Evolutionary conservation across 2,113 vertebrate genomes (phyloP), one percentile per base, ranked within the genome.

Genomic region (Nerophis lumbriciformis): DNA sequence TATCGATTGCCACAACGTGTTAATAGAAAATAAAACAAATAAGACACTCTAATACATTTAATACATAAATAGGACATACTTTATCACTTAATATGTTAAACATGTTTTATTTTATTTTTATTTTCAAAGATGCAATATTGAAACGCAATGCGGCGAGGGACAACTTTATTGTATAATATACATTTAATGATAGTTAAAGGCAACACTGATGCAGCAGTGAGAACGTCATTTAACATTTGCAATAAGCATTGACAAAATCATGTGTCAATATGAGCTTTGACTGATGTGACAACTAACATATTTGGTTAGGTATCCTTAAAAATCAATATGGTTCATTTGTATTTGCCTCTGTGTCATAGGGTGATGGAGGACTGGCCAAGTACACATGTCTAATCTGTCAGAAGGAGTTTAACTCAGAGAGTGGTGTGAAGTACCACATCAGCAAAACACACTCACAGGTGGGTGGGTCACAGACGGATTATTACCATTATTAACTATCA

Each of bases 341-440:
- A 36, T 68, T 57, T 65, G 70, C 67, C 35, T 78, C 53, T 73
- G 61, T 76, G 39, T 87, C 87, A 14, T 90, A 99, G 97, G 93
- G 94, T 16, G 93, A 91, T 52, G 94, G 95, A 73, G 91, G 90
- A 1, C 91, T 94, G 71, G 96, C 95, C 15, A 98, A 98, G 85
- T 98, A 98, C 75, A 88, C 86, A 48, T 99, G 97, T 79, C 87
- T 99, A 51, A 92, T 99, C 80, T 99, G 96, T 81, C 93, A 97
- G 78, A 99, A 98, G 85, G 95, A 97, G 85, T 98, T 99, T 81
- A 94, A 93, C 90, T 98, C 96, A 0, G 97, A 99, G 79, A 99
- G 96, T 0, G 97, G 97, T 0, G 97, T 98, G 63, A 99, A 99
- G 78, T 99, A 99, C 85, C 96, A 99, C 88, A 99, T 99, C 81